These are phyloP conservation scores for Numenius phaeopus DNA, from an alignment of 2,797 vertebrate genomes.

Conservation along the genomic window DNA sequence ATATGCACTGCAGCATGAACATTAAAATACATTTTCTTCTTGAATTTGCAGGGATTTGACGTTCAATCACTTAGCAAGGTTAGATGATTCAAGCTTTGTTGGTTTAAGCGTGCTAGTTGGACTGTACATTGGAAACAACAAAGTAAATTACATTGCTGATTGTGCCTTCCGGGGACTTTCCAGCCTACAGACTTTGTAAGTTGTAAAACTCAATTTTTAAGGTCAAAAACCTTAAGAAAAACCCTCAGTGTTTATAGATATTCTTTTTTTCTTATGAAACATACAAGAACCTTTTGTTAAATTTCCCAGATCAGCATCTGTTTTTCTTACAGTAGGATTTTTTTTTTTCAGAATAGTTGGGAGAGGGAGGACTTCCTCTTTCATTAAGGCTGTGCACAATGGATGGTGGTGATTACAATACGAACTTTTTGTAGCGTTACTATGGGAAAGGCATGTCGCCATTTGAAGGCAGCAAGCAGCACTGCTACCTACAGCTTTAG, in stretches of 20 bases:
- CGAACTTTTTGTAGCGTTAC: neutral
- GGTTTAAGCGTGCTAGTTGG: conserved; percentile 90
- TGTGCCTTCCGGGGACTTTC: conserved; percentile 93
- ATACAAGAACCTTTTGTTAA: conserved; percentile 14
- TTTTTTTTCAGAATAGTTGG: neutral
- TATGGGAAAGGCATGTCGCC: neutral
- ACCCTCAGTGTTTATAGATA: neutral
- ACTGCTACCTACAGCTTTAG: neutral
- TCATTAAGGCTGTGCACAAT: neutral
- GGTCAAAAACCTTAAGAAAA: conserved; percentile 17
- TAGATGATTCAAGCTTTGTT: conserved; percentile 94
- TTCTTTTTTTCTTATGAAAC: conserved; percentile 42
- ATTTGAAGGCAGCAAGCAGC: neutral
- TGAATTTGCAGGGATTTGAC: conserved; percentile 87
- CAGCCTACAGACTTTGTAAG: conserved; percentile 92
- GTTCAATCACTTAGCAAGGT: conserved; percentile 90
- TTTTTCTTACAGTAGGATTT: neutral
- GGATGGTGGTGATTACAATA: neutral
- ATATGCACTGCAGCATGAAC: neutral
- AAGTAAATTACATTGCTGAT: conserved; percentile 93
- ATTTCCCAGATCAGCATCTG: neutral
- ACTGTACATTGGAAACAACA: conserved; percentile 92
- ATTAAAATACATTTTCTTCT: neutral
- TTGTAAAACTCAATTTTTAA: conserved; percentile 61
- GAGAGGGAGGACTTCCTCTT: neutral